Conservation (phyloP, 2,113 vertebrate genomes). For the Phyllostomus discolor region DNA sequence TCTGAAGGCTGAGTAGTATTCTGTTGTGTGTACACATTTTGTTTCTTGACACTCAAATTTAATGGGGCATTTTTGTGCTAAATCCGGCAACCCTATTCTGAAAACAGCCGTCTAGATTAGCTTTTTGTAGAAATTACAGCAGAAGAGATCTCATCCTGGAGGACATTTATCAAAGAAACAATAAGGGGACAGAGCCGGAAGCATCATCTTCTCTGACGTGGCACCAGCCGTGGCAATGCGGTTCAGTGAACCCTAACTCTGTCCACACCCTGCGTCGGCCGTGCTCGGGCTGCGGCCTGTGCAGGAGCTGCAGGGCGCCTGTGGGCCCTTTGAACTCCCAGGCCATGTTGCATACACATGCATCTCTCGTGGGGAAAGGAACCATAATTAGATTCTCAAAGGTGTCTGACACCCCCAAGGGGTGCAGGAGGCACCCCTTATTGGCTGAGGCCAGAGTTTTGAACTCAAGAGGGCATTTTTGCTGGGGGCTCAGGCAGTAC, state of each 20-base stretch:
- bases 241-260: not conserved
- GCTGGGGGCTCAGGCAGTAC: not conserved
- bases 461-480: not conserved
- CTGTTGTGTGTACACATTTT: not conserved
- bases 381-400: not conserved
- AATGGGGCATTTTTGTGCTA: not conserved
- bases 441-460: not conserved
- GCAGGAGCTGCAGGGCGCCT: not conserved
- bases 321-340: not conserved
- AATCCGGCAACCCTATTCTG: not conserved
- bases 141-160: not conserved
- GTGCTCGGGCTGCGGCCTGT: not conserved
- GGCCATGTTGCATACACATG: not conserved
- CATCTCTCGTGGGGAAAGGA: not conserved
- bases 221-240: not conserved
- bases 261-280: not conserved
- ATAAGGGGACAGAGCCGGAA: not conserved
- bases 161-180: not conserved
- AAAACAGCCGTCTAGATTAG: not conserved
- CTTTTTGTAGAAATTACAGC: slow-evolving; percentile 12
- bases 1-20: not conserved
- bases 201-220: not conserved
- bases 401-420: not conserved
- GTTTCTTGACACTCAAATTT: not conserved
- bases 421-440: not conserved